Base-by-base conservation (phyloP, 2,797 vertebrate genomes). In the Spea hammondii region DNA sequence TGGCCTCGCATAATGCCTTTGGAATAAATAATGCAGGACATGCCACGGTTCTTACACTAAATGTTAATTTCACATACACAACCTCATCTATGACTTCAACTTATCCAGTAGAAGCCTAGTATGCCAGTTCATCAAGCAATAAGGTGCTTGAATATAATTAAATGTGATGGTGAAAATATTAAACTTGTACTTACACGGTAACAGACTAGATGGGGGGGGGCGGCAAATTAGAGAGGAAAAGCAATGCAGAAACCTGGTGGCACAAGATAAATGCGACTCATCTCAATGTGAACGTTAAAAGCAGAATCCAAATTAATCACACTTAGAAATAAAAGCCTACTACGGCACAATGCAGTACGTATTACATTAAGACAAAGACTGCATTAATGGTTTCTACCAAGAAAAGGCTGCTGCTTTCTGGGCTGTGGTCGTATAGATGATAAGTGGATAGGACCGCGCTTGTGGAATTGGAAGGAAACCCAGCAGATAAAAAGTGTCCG, bases 51-150 rank as follows among this genome's bases (percentile, higher is more conserved):
- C 83, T 76, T 84, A 74, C 74, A 32, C 32, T 32, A 32, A 32
- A 32, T 32, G 32, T 32, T 32, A 78, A 68, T 83, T 86, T 74
- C 72, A 67, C 72, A 67, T 66, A 85, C 79, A 79, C 86, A 88
- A 86, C 87, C 85, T 85, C 68, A 44, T 85, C 82, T 59, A 65
- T 85, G 82, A 78, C 65, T 85, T 79, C 76, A 85, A 79, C 80
- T 17, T 80, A 78, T 62, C 84, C 80, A 81, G 78, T 79, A 85
- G 72, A 9, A 5, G 67, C 69, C 79, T 45, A 66, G 9, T 65
- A 67, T 79, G 78, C 77, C 48, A 68, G 67, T 84, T 77, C 67
- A 47, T 68, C 48, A 10, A 53, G 46, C 17, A 13, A 11, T 62
- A 57, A 48, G 17, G 46, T 45, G 5, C 45, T 59, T 45, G 12